These are phyloP conservation scores for Apotomis turbidana DNA, from an alignment of 2,888 invertebrate genomes.

Conservation along the genomic window DNA sequence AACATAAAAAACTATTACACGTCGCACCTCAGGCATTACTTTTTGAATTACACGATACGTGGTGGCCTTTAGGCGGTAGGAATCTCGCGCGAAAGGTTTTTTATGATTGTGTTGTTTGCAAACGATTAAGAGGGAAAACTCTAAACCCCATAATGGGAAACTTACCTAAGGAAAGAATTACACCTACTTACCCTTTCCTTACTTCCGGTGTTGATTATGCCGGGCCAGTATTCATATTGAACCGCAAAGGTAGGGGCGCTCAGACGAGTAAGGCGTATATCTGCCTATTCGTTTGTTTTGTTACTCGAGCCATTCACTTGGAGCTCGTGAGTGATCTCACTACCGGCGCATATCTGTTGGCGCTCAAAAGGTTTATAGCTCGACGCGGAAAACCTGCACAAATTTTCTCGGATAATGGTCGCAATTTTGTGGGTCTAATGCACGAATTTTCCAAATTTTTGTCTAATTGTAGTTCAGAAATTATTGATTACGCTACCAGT, in stretches of 20 bases:
- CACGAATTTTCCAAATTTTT: conserved; percentile 44
- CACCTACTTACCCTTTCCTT: conserved; percentile 44
- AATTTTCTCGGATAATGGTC: conserved; percentile 48
- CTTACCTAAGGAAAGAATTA: conserved; percentile 44
- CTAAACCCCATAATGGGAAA: conserved; percentile 44
- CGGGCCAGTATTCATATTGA: conserved; percentile 46
- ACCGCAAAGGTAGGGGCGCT: conserved; percentile 46
- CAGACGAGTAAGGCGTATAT: conserved; percentile 45
- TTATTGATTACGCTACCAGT: conserved; percentile 1
- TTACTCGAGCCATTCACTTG: conserved; percentile 21
- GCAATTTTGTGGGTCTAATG: conserved; percentile 43
- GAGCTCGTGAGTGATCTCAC: conserved; percentile 45
- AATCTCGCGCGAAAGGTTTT: conserved; percentile 37
- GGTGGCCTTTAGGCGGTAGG: conserved; percentile 44
- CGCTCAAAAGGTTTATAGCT: conserved; percentile 46
- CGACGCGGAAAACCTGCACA: conserved; percentile 46
- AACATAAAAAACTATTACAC: conserved; percentile 17
- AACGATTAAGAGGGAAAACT: conserved; percentile 11
- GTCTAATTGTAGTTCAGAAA: conserved; percentile 3
- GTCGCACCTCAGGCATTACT: conserved; percentile 25
- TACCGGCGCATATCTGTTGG: conserved; percentile 43
- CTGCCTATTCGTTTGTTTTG: conserved; percentile 48
- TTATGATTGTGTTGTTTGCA: background rate
- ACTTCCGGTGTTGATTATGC: conserved; percentile 48
- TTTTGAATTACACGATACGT: conserved; percentile 17